These are phyloP conservation scores for Chionodraco myersi DNA, from an alignment of 2,113 vertebrate species.

Conservation along the genomic window DNA sequence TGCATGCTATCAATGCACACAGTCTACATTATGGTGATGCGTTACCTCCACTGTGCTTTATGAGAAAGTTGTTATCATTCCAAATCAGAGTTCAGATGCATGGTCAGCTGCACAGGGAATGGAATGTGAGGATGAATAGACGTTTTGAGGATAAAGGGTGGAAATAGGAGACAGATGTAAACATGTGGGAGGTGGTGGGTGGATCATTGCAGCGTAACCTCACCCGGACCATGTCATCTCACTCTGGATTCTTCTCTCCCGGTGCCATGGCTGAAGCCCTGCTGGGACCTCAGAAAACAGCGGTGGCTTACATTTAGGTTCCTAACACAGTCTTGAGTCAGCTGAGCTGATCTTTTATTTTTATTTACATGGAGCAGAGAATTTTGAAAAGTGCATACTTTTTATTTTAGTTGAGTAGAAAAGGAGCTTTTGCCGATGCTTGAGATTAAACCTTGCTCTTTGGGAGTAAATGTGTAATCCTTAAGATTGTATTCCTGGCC, in stretches of 20 bases:
- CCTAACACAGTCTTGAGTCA: constrained; percentile 73
- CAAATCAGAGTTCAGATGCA: constrained; percentile 31
- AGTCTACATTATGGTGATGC: constrained; percentile 47
- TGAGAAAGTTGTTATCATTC: constrained; percentile 24
- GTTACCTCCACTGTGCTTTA: constrained; percentile 69
- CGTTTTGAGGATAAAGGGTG: not conserved
- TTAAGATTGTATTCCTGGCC: constrained; percentile 24
- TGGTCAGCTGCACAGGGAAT: not conserved
- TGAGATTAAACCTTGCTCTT: constrained; percentile 31
- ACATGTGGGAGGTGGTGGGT: not conserved
- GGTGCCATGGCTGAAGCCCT: constrained; percentile 59
- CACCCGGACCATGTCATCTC: constrained; percentile 54
- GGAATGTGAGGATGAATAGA: not conserved
- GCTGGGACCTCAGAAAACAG: constrained; percentile 61
- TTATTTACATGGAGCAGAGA: constrained; percentile 60
- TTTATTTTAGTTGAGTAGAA: constrained; percentile 61
- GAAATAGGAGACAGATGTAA: not conserved
- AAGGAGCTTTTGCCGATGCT: constrained; percentile 37
- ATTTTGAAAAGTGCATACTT: constrained; percentile 69
- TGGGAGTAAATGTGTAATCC: constrained; percentile 30
- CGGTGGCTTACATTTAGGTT: constrained; percentile 53
- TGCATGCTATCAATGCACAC: constrained; percentile 62
- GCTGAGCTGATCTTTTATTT: constrained; percentile 82
- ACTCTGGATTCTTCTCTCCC: constrained; percentile 59
- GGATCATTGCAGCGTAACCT: constrained; percentile 16